phyloP scores from a whole-genome alignment of 2,113 vertebrate genomes.

The Cheirogaleus medius region DNA sequence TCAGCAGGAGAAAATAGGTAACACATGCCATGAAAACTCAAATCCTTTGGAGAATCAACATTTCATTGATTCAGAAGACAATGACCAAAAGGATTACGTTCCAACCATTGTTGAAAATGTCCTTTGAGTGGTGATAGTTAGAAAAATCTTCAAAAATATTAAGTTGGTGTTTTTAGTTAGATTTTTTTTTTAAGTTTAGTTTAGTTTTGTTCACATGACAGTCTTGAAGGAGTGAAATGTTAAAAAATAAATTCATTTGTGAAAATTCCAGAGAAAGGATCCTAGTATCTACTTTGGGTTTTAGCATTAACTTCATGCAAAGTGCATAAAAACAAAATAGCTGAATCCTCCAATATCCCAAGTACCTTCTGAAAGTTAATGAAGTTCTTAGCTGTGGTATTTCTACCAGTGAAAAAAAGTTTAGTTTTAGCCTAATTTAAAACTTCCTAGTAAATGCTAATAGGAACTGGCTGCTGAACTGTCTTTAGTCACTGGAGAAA shows the following conservation, averaged over 20 bases:
- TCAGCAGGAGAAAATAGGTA: conserved; percentile 71
- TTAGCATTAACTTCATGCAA: conserved; percentile 73
- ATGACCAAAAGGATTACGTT: conserved; percentile 71
- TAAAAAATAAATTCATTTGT: conserved; percentile 42
- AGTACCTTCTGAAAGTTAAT: conserved; percentile 64
- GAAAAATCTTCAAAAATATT: conserved; percentile 30
- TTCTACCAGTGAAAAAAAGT: conserved; percentile 58
- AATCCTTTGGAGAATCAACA: conserved; percentile 71
- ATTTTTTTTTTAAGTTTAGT: not conserved
- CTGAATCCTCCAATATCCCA: conserved; percentile 67
- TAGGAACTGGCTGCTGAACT: conserved; percentile 74
- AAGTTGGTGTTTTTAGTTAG: not conserved
- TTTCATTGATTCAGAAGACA: conserved; percentile 74
- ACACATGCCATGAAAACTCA: conserved; percentile 72
- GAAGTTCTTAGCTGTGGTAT: conserved; percentile 70
- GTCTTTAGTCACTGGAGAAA: conserved; percentile 74
- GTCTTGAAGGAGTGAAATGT: conserved; percentile 64
- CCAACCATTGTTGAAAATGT: conserved; percentile 68
- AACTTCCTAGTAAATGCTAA: conserved; percentile 62
- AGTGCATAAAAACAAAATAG: conserved; percentile 62
- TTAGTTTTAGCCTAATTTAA: conserved; percentile 62
- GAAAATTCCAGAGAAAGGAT: conserved; percentile 69
- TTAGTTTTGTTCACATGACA: conserved; percentile 53
- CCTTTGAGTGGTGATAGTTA: conserved; percentile 72
- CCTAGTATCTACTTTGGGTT: conserved; percentile 71